Base-by-base conservation (phyloP, 2,888 invertebrate genomes). In the Malacosoma neustria region DNA sequence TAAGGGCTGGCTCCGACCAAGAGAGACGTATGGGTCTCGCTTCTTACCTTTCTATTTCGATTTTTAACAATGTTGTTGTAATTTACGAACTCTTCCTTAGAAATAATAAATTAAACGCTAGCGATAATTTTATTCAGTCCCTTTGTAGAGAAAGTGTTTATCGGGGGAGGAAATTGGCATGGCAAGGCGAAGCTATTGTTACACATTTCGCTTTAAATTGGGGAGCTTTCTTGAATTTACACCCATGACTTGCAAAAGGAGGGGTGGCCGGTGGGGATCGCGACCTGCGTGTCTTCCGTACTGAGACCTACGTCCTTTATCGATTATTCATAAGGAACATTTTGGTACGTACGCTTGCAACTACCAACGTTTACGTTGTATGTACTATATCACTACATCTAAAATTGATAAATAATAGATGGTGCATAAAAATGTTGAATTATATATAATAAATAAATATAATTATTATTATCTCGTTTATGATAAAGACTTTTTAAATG, bases 161-260 rank as follows among this genome's bases (percentile, higher is more conserved):
- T 61, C 61, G 70, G 62, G 72, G 76, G 75, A 73, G 82, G 77
- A 77, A 82, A 82, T 84, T 79, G 81, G 79, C 76, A 75, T 68
- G 72, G 72, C 77, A 59, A 66, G 71, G 70, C 61, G 57, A 62
- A 64, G 72, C 77, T 71, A 77, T 81, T 82, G 82, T 81, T 80
- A 81, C 72, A 76, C 72, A 73, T 81, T 77, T 73, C 77, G 68
- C 68, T 81, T 82, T 79, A 81, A 85, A 82, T 81, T 80, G 79
- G 70, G 79, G 84, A 77, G 74, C 75, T 80, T 84, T 80, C 81
- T 84, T 80, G 73, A 80, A 82, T 82, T 82, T 77, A 76, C 80
- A 79, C 75, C 76, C 75, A 73, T 82, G 81, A 81, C 80, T 84
- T 80, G 79, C 79, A 70, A 54, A 57, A 59, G 57, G 65, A 63